Evolutionary conservation across 2,888 invertebrate species (phyloP), one percentile per base, ranked within the genome.

Genomic region (Melipona bicolor): DNA sequence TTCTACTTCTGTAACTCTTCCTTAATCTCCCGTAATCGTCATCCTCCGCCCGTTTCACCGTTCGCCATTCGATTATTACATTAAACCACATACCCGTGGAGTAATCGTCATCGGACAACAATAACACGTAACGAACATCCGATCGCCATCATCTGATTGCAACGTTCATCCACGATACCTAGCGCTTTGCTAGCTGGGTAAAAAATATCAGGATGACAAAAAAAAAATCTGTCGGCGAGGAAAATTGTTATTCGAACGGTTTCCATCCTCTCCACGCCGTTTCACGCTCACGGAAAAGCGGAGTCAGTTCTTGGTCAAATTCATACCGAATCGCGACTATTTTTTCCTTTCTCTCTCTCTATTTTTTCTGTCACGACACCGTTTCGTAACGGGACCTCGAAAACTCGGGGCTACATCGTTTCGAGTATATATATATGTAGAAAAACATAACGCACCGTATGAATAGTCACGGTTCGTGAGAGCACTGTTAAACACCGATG

Each of bases 371-470:
- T 43, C 43, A 19, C 17, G 19, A 59, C n/a, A 24, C 13, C 24
- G 56, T 83, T 81, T 72, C 52, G 76, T 64, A 68, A 83, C 76
- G 27, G 56, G 27, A 56, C 43, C 4, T 24, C 24, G 62, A 50
- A 43, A 43, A 56, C 21, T 21, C 24, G 36, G 43, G 43, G 9
- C 36, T 4, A 4, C 49, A n/a, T 43, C 17, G 27, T 19, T n/a
- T 17, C 52, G 56, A 43, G 9, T 36, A 36, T 43, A 43, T 9
- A 36, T 6, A 70, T 65, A 32, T 68, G 68, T 70, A 78, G 74
- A 83, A 81, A 83, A 76, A 72, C 81, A 83, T 81, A 81, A 77
- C 71, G 77, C 77, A 56, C 27, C 81, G 81, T 77, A 81, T 81
- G 81, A 83, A 69, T 81, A 81, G 81, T 77, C 72, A 81, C 81